These are phyloP conservation scores for Odontocolon sp. DNA, from an alignment of 2,888 invertebrate genomes.

Conservation along the genomic window DNA sequence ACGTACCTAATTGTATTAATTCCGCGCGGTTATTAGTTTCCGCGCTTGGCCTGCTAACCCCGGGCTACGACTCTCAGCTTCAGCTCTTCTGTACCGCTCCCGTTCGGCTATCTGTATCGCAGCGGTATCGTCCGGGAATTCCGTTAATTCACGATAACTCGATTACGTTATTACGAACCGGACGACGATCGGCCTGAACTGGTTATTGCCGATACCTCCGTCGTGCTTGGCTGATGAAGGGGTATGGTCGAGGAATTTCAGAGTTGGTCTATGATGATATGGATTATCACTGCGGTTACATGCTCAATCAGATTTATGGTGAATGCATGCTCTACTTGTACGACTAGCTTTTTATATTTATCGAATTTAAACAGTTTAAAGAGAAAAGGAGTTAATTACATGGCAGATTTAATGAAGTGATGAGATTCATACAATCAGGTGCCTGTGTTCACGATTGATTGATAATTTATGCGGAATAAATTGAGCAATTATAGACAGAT, in stretches of 20 bases:
- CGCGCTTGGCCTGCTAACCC: constrained; percentile 57
- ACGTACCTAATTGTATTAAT: constrained; percentile 67
- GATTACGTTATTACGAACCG: no score
- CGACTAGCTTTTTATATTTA: no score
- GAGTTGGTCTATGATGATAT: neutral
- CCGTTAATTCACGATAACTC: constrained; percentile 64
- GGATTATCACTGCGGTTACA: no score
- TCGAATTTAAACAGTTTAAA: no score
- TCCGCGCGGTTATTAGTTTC: constrained; percentile 65
- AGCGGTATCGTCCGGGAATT: constrained; percentile 49
- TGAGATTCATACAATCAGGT: no score
- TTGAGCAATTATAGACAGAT: no score
- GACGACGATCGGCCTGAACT: constrained; percentile 57
- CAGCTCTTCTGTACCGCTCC: neutral
- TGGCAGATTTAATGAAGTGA: no score
- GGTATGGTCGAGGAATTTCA: constrained; percentile 21
- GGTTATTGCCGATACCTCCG: constrained; percentile 53
- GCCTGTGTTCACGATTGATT: no score
- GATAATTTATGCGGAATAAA: no score
- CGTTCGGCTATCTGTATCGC: constrained; percentile 50
- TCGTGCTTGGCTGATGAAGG: constrained; percentile 12
- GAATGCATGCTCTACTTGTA: no score
- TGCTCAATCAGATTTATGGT: no score
- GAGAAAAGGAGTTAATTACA: no score
- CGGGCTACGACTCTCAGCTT: neutral